Conservation (phyloP, 2,113 vertebrate genomes). For the Parotia lawesii region DNA sequence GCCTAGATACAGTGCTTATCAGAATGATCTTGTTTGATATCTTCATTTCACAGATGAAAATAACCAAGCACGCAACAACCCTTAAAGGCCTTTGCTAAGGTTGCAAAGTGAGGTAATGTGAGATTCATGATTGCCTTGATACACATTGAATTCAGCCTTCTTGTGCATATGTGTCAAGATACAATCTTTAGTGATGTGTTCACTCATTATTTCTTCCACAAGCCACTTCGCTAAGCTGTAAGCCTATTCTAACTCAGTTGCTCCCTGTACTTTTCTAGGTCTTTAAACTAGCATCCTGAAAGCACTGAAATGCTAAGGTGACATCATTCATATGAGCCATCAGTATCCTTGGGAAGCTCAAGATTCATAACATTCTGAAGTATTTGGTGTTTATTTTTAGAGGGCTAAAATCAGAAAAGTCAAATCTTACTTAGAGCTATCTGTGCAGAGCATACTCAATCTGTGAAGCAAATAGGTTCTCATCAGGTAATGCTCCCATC, state of each 20-base stretch:
- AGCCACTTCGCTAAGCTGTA: not conserved
- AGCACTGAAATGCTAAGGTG: not conserved
- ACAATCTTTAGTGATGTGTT: not conserved
- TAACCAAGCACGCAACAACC: not conserved
- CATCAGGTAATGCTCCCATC: accelerated
- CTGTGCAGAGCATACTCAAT: not conserved
- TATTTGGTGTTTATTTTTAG: not conserved
- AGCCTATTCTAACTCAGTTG: not conserved
- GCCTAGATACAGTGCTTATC: not conserved
- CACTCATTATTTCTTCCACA: conserved; percentile 13
- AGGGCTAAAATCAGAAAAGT: not conserved
- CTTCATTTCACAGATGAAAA: conserved; percentile 42
- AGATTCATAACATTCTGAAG: not conserved
- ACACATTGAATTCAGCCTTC: not conserved
- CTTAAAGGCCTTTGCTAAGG: not conserved
- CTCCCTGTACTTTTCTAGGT: not conserved
- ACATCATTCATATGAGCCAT: not conserved
- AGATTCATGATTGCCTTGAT: not conserved
- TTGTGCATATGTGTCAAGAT: conserved; percentile 13
- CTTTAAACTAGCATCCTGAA: conserved; percentile 4
- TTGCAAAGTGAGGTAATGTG: conserved; percentile 7
- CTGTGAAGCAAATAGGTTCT: not conserved
- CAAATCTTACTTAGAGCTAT: not conserved
- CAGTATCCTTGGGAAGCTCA: not conserved
- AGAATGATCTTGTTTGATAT: conserved; percentile 8